Base-by-base conservation (phyloP, 2,888 invertebrate genomes). In the Ochropleura leucogaster region DNA sequence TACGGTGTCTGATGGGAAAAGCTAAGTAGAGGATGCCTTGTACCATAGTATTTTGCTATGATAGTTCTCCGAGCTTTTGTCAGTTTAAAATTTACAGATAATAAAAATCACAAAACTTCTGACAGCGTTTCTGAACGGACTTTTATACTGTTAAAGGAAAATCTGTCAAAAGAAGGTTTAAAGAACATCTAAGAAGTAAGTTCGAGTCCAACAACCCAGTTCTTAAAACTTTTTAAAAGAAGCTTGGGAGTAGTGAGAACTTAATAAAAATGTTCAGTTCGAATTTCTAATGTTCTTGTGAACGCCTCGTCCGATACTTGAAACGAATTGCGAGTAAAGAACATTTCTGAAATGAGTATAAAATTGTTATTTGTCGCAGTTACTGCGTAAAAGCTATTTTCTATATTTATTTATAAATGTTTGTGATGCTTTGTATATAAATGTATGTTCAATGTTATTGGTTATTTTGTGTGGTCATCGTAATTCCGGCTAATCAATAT, bases 201-300 rank as follows among this genome's bases (percentile, higher is more conserved):
- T 80, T 72, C 2, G 46, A 66, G 42, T 77, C 66, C 59, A 71
- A 72, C 70, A 77, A 73, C 73, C 53, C 53, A 78, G 60, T 73
- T 82, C 84, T 65, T 16, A 62, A 68, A 86, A 74, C 42, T 85
- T 74, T 68, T 49, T 14, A 20, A 71, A 80, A 72, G 64, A 42
- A 57, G n/a, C 60, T 82, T 30, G 16, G 49, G 66, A 64, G 65
- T 66, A 68, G 72, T 76, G 59, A 44, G 68, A 82, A 80, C 60
- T 85, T 80, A 78, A 85, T 75, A 75, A 80, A 82, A 86, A 80
- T 79, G 60, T 49, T 62, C 57, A n/a, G 53, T 79, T 71, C 59
- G 63, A 57, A 64, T 75, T 73, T 68, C 46, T 53, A 65, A 49
- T 42, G 66, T 60, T 57, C 8, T 59, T n/a, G 47, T 66, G 59